Base-by-base conservation (phyloP, 1,140 invertebrate species). In the Leucophenga varia region DNA sequence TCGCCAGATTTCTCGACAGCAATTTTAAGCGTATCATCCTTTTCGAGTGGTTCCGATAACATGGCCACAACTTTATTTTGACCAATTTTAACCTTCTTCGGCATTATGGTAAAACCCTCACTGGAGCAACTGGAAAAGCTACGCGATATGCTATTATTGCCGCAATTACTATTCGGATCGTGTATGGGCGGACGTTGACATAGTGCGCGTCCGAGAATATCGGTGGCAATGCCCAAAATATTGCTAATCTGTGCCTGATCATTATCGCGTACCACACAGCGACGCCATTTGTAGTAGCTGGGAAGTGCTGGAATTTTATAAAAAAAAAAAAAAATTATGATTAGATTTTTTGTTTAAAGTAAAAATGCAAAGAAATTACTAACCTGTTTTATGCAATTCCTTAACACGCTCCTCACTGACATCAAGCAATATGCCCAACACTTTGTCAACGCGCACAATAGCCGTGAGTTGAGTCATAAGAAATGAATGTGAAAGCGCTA, bases 11-110 rank as follows among this genome's bases (percentile, higher is more conserved):
- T 87, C 72, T 90, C 88, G 3, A 91, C 83, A 43, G 83, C 81
- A 49, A 91, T 82, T 52, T 84, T 86, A 2, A 91, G 78, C 16
- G 79, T 83, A 74, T 92, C 89, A 52, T 88, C 84, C 21, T 82
- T 80, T 56, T 80, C 78, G 44, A 91, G 75, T 0, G 89, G 88
- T 52, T 90, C 86, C 40, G 86, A 86, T 46, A 93, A 74, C 40
- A 91, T 75, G 36, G 87, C 83, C 60, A 91, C 83, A n/a, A 91
- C 83, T 59, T 88, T 86, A 64, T 85, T 91, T 64, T 91, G 88
- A 25, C 89, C 88, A 47, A 69, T 57, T 28, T 74, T 74, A 1
- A 75, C 68, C 42, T 75, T 76, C 48, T 64, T 64, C 25, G 73
- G 69, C 21, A 70, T 49, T 34, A 75, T 70, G 1, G 69, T 76